Evolutionary conservation across 2,888 invertebrate genomes (phyloP).

Genomic region (Acanthacorydalis orientalis): DNA sequence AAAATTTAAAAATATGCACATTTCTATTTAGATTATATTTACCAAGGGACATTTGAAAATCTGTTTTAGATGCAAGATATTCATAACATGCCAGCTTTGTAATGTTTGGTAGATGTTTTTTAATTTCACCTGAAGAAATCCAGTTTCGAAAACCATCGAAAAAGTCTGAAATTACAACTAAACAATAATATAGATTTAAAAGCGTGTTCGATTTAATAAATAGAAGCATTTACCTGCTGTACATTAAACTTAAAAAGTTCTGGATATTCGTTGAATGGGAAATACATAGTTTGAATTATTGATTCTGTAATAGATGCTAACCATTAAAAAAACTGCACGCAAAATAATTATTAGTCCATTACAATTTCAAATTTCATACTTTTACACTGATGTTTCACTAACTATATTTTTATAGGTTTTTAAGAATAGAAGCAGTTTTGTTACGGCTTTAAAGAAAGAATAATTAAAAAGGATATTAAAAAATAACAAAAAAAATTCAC

Average conservation of each 20-base stretch:
- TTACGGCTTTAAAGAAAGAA: no score
- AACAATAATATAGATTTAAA: background rate
- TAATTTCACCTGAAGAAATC: slow-evolving; percentile 42
- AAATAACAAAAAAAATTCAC: no score
- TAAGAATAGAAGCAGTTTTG: no score
- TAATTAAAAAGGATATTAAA: no score
- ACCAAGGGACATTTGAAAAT: slow-evolving; percentile 53
- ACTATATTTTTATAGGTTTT: no score
- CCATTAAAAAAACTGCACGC: slow-evolving; percentile 59
- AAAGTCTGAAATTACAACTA: slow-evolving; percentile 27
- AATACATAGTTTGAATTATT: slow-evolving; percentile 58
- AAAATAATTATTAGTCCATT: no score
- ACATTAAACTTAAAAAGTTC: slow-evolving; percentile 52
- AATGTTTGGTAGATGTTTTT: slow-evolving; percentile 46
- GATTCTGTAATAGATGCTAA: slow-evolving; percentile 58
- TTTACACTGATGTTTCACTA: no score
- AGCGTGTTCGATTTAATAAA: background rate
- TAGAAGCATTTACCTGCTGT: slow-evolving; percentile 32
- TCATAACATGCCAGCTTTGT: slow-evolving; percentile 53
- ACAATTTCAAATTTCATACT: no score
- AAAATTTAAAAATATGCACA: background rate
- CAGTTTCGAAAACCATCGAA: slow-evolving; percentile 56
- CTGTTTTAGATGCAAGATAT: slow-evolving; percentile 49
- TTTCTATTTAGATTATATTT: slow-evolving; percentile 10
- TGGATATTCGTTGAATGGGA: slow-evolving; percentile 45